Evolutionary conservation across 2,888 invertebrate species (phyloP), one percentile per base, ranked within the genome.

Genomic region (Ashinkailepas kermadecensis): DNA sequence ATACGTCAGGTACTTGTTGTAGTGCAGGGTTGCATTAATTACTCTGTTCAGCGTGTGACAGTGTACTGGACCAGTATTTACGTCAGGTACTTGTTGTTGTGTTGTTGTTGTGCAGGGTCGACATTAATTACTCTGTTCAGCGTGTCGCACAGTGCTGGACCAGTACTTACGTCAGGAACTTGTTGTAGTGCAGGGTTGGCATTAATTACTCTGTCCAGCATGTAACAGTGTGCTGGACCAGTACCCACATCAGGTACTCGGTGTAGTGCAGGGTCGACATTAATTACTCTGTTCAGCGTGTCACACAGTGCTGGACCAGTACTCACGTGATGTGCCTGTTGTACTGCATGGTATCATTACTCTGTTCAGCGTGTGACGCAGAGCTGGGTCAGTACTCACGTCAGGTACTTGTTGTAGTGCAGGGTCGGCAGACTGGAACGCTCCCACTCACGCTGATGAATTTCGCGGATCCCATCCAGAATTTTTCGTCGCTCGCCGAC

Each of bases 391-490:
- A 13, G 82, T 64, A 80, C 84, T 79, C 83, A 87, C 87, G 85
- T 86, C 74, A 87, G 84, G 65, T 86, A 84, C 82, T 86, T 86
- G 83, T 86, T 86, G 82, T 85, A 86, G 18, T 86, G 86, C 80
- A 86, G 81, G 54, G 86, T 84, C 12, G 87, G 86, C 8, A 89
- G 85, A 83, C 88, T 88, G 12, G 86, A 85, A 13, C 86, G 86
- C 83, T 88, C 85, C 88, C 88, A 89, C 64, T 87, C 87, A 82
- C 87, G 86, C 83, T 86, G 88, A 84, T 88, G 88, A 8, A 88
- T 87, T 62, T 86, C 86, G 58, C 86, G 85, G 54, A 88, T 86
- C 11, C 86, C 87, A 83, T 87, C 87, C 56, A 88, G 84, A 23
- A 89, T 86, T 84, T 87, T 87, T 84, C 88, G 88, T 18, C 88